phyloP scores from a whole-genome alignment of 2,888 invertebrate genomes.

The Caenorhabditis becei region DNA sequence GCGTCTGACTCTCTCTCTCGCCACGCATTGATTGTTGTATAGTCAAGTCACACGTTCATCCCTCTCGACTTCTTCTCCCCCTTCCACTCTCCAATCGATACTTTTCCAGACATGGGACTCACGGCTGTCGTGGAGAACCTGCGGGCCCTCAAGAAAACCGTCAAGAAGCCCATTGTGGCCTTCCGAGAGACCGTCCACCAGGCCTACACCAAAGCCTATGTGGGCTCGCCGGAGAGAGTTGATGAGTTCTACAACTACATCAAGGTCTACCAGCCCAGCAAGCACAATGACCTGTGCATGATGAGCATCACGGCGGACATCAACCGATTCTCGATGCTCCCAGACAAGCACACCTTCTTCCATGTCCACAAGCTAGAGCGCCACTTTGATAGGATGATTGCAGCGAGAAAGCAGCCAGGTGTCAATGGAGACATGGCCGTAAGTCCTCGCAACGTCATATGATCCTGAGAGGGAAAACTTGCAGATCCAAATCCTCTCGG shows the following conservation, averaged over 20 bases:
- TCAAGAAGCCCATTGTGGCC: constrained; percentile 46
- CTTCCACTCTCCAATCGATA: constrained; percentile 1
- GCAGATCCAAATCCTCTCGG: constrained; percentile 51
- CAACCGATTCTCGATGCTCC: constrained; percentile 49
- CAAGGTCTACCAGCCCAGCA: constrained; percentile 40
- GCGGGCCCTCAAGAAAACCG: constrained; percentile 39
- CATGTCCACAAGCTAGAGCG: constrained; percentile 51
- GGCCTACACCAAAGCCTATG: constrained; percentile 44
- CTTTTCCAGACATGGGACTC: constrained; percentile 24
- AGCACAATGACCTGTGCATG: constrained; percentile 54
- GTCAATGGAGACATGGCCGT: constrained; percentile 54
- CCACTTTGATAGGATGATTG: constrained; percentile 51
- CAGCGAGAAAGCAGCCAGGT: constrained; percentile 12
- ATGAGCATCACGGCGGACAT: constrained; percentile 56
- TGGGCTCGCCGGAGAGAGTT: constrained; percentile 45
- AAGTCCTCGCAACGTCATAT: background rate
- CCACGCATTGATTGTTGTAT: constrained; percentile 23
- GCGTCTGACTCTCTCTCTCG: background rate
- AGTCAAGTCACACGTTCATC: constrained; percentile 36
- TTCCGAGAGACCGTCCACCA: constrained; percentile 47
- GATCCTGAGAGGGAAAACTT: background rate
- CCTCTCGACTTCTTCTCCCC: constrained; percentile 14
- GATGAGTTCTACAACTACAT: constrained; percentile 51
- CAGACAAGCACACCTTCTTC: constrained; percentile 49
- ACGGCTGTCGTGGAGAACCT: constrained; percentile 46